Evolutionary conservation across 2,888 invertebrate species (phyloP).

Genomic region (Yponomeuta plumbellus): DNA sequence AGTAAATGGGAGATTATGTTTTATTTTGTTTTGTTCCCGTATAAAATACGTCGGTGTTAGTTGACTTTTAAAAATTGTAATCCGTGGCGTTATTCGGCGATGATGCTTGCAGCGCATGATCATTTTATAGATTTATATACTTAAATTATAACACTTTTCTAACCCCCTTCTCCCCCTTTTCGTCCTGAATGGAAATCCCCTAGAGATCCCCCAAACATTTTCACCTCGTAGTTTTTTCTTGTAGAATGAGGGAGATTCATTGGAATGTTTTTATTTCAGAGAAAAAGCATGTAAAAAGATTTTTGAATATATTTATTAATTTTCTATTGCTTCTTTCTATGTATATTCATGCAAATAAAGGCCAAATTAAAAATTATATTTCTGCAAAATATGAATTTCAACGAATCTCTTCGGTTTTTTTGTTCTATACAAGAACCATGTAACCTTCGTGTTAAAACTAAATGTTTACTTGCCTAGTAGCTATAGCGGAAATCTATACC

Average conservation of each 20-base stretch:
- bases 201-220: slow-evolving; percentile 43
- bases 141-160: slow-evolving; percentile 25
- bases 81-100: slow-evolving; percentile 30
- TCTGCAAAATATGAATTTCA: slow-evolving; percentile 47
- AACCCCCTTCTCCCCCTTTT: slow-evolving; percentile 39
- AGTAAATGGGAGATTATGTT: slow-evolving; percentile 54
- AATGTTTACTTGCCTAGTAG: slow-evolving; percentile 73
- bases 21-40: not conserved
- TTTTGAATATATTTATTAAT: not conserved
- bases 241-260: slow-evolving; percentile 55
- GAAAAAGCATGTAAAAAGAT: not conserved
- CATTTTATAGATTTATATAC: slow-evolving; percentile 24
- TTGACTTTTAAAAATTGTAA: slow-evolving; percentile 11
- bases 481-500: slow-evolving; percentile 69
- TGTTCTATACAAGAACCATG: slow-evolving; percentile 18
- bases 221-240: slow-evolving; percentile 38
- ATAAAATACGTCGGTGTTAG: not conserved
- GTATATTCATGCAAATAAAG: slow-evolving; percentile 19
- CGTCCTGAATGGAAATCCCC: slow-evolving; percentile 49
- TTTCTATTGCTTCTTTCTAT: slow-evolving; percentile 1
- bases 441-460: slow-evolving; percentile 15
- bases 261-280: slow-evolving; percentile 42
- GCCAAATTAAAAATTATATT: slow-evolving; percentile 18
- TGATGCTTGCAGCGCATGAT: slow-evolving; percentile 60
- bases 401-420: slow-evolving; percentile 55